These are phyloP conservation scores for Erannis defoliaria DNA, from an alignment of 2,888 invertebrate genomes.

Conservation along the genomic window DNA sequence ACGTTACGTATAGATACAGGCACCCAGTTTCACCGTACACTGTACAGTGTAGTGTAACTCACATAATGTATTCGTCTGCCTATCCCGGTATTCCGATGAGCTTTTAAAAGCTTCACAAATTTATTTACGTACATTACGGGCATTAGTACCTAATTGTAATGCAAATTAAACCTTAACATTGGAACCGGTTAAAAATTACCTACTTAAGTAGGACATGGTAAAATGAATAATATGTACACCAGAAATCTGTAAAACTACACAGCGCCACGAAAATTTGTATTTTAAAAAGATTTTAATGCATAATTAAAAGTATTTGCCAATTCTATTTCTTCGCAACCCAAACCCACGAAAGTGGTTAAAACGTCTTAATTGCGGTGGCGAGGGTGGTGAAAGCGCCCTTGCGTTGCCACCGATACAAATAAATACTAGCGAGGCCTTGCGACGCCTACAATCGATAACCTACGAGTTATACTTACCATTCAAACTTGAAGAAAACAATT, in stretches of 20 bases:
- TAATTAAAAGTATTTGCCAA: conserved; percentile 3
- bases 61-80: background rate
- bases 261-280: too few species aligned
- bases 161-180: conserved; percentile 13
- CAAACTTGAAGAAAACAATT: conserved; percentile 17
- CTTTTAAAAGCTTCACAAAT: background rate
- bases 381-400: conserved; percentile 51
- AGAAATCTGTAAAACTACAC: too few species aligned
- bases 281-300: too few species aligned
- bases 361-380: conserved; percentile 66
- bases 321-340: conserved; percentile 21
- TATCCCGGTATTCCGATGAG: background rate
- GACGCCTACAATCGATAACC: conserved; percentile 50
- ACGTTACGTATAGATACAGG: too few species aligned
- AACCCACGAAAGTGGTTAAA: conserved; percentile 30
- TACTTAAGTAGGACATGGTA: background rate
- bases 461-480: conserved; percentile 28
- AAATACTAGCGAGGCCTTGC: conserved; percentile 45
- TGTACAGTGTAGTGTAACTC: too few species aligned
- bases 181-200: conserved; percentile 6
- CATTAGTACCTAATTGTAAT: background rate
- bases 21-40: too few species aligned
- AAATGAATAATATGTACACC: background rate
- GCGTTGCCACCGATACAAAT: conserved; percentile 47
- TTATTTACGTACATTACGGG: background rate